These are phyloP conservation scores for Podocnemis expansa DNA, from an alignment of 2,113 vertebrate genomes.

Conservation along the genomic window DNA sequence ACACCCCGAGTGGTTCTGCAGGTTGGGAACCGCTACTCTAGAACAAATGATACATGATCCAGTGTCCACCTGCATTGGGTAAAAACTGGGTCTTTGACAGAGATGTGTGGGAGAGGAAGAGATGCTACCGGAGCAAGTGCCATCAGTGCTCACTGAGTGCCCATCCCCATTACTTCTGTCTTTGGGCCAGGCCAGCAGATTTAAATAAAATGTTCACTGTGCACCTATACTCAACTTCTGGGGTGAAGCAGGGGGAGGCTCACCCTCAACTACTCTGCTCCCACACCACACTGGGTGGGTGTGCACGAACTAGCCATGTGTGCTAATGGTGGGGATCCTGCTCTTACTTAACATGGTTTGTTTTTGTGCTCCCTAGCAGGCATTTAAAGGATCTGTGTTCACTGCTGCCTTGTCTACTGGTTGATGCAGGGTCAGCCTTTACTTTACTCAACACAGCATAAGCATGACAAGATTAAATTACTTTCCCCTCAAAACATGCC, in stretches of 20 bases:
- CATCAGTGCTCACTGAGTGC: neutral
- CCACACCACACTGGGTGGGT: neutral
- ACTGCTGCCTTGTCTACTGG: neutral
- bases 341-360: neutral
- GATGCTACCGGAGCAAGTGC: neutral
- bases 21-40: neutral
- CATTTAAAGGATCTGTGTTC: neutral
- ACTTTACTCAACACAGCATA: neutral
- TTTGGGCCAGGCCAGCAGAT: neutral
- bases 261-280: neutral
- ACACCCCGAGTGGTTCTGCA: no score
- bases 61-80: neutral
- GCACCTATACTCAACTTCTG: neutral
- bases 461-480: neutral
- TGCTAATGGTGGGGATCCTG: neutral
- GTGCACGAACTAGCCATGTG: neutral
- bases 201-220: neutral
- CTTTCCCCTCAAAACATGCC: neutral
- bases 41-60: no score
- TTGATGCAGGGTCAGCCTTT: neutral
- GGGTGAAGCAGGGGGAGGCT: neutral
- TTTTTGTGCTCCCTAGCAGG: neutral
- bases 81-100: neutral
- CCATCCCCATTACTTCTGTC: neutral
- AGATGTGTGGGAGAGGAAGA: neutral